Evolutionary conservation across 1,140 invertebrate genomes (phyloP).

Genomic region (Pteromalus puparum): DNA sequence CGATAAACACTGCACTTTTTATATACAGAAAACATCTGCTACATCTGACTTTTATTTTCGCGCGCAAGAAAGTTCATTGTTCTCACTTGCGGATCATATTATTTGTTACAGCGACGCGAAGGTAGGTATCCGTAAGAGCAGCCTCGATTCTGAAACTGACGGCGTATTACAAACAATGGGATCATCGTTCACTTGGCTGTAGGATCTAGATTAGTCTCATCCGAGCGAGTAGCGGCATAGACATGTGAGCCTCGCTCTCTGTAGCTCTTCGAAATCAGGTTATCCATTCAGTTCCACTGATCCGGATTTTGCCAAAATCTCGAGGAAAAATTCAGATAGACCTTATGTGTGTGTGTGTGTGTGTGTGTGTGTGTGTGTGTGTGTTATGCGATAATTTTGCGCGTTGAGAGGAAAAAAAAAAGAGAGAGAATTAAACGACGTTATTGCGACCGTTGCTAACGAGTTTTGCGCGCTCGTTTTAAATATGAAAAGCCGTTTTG

Average conservation of each 20-base stretch:
- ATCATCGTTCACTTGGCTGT: conserved; percentile 20
- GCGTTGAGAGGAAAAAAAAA: no score
- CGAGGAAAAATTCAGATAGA: not conserved
- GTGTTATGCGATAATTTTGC: no score
- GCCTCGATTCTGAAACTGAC: not conserved
- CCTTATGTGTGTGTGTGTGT: no score
- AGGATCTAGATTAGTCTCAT: conserved; percentile 20
- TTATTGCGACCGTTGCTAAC: no score
- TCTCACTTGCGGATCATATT: not conserved
- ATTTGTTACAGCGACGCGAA: not conserved
- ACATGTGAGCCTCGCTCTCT: not conserved
- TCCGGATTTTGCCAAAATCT: conserved; percentile 27
- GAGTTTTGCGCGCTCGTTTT: no score
- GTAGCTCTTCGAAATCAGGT: conserved; percentile 15
- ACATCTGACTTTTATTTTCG: not conserved
- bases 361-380: no score
- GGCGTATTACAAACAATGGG: conserved; percentile 21
- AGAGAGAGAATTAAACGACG: no score
- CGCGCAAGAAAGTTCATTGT: not conserved
- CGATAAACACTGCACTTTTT: not conserved
- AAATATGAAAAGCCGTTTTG: no score
- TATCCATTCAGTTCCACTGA: conserved; percentile 29
- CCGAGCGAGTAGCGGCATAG: not conserved
- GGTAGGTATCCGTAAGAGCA: not conserved
- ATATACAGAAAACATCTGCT: not conserved